Conservation (phyloP, 2,888 invertebrate genomes). For the Nasonia oneida region DNA sequence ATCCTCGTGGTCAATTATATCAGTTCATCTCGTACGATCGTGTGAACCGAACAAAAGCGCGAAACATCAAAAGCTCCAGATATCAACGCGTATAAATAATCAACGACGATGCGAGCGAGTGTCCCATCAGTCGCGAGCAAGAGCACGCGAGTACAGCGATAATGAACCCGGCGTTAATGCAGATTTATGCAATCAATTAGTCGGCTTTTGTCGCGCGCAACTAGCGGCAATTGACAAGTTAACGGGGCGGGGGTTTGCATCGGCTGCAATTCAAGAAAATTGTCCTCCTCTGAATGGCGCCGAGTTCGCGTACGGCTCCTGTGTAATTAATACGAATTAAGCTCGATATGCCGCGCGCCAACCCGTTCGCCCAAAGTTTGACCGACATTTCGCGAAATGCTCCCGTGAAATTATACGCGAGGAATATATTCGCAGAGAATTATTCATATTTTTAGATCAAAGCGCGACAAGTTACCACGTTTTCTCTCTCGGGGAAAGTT, state of each 20-base stretch:
- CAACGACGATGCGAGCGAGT: not conserved
- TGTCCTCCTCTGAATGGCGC: constrained; percentile 19
- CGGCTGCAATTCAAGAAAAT: constrained; percentile 43
- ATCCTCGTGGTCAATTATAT: not conserved
- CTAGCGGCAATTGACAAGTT: constrained; percentile 52
- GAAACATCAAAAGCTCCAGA: not conserved
- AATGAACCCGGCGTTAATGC: constrained; percentile 53
- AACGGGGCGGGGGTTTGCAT: constrained; percentile 27
- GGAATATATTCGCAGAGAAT: not conserved
- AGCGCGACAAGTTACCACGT: not conserved
- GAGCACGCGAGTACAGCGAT: constrained; percentile 14
- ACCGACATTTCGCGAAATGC: constrained; percentile 5
- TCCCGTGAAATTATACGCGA: not conserved
- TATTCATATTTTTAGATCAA: constrained; percentile 11
- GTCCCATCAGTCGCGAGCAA: not conserved
- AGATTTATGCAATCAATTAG: constrained; percentile 60
- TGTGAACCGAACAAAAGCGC: not conserved
- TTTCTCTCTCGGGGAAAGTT: constrained; percentile 10
- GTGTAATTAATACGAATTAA: constrained; percentile 45
- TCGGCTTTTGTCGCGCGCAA: constrained; percentile 46
- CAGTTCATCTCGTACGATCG: not conserved
- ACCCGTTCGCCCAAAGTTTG: not conserved
- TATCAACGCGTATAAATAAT: not conserved
- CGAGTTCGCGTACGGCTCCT: constrained; percentile 2
- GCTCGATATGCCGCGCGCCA: not conserved